phyloP scores from a whole-genome alignment of 1,140 invertebrate species.

The Episyrphus balteatus region DNA sequence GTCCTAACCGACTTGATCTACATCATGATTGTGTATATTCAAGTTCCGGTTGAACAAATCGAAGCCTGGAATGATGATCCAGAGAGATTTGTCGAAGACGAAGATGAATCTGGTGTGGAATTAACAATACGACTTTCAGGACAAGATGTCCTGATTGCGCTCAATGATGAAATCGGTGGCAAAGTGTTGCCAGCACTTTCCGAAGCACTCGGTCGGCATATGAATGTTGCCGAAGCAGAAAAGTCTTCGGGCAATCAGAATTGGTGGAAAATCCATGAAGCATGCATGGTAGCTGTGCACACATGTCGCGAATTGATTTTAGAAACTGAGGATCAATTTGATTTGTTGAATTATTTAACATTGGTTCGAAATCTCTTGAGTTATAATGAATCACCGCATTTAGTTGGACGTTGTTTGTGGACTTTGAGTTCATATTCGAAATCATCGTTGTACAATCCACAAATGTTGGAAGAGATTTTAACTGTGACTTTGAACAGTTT shows the following conservation, averaged over 20 bases:
- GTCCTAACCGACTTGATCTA: slow-evolving; percentile 61
- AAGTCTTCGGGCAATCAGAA: slow-evolving; percentile 42
- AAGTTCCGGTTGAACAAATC: slow-evolving; percentile 67
- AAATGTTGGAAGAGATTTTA: slow-evolving; percentile 29
- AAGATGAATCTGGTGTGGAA: slow-evolving; percentile 56
- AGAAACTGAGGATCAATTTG: slow-evolving; percentile 49
- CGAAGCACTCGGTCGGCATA: slow-evolving; percentile 51
- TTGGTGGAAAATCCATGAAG: slow-evolving; percentile 71
- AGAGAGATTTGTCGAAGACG: slow-evolving; percentile 68
- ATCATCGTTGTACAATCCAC: slow-evolving; percentile 27
- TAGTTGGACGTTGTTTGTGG: slow-evolving; percentile 61
- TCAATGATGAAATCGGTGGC: slow-evolving; percentile 51
- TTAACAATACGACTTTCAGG: slow-evolving; percentile 67
- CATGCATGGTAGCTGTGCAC: slow-evolving; percentile 57
- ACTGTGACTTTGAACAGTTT: slow-evolving; percentile 26
- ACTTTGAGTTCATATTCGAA: slow-evolving; percentile 55
- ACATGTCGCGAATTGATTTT: slow-evolving; percentile 45
- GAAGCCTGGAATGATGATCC: slow-evolving; percentile 58
- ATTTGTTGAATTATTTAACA: slow-evolving; percentile 55
- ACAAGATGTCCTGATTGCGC: slow-evolving; percentile 52
- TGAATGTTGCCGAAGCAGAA: slow-evolving; percentile 45
- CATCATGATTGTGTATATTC: slow-evolving; percentile 64
- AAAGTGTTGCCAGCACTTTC: slow-evolving; percentile 49
- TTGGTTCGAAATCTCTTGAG: slow-evolving; percentile 37
- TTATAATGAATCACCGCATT: slow-evolving; percentile 43